Conservation (phyloP, 1,140 invertebrate genomes). For the Apocrypta bakeri region DNA sequence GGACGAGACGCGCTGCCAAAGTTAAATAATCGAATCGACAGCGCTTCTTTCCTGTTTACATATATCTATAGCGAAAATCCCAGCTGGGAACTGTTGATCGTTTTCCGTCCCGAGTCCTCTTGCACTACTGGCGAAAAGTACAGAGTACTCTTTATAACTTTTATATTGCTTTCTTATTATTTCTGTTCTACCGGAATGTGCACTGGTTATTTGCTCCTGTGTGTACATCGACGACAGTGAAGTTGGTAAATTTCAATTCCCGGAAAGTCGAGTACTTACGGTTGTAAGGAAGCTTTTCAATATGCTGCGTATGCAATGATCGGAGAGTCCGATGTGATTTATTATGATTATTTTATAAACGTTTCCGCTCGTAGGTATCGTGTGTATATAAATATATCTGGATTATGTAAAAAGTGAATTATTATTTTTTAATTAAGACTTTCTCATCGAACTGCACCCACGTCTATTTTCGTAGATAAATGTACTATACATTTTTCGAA, state of each 20-base stretch:
- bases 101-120: not conserved
- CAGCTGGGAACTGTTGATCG: slow-evolving; percentile 31
- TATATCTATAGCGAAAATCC: slow-evolving; percentile 36
- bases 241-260: not conserved
- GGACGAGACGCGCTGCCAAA: slow-evolving; percentile 19
- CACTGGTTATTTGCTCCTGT: not conserved
- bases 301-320: not conserved
- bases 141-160: slow-evolving; percentile 30
- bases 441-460: too few relatives aligned
- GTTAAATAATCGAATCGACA: slow-evolving; percentile 57
- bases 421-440: too few relatives aligned
- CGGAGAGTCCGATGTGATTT: too few relatives aligned
- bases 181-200: not conserved
- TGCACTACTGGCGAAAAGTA: not conserved
- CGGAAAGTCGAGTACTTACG: not conserved
- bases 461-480: too few relatives aligned
- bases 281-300: slow-evolving; percentile 27
- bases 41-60: not conserved
- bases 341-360: too few relatives aligned
- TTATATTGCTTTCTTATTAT: slow-evolving; percentile 49
- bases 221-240: not conserved
- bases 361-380: too few relatives aligned
- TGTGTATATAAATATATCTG: too few relatives aligned
- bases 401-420: too few relatives aligned
- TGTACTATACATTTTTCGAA: too few relatives aligned